Evolutionary conservation across 1,140 invertebrate species (phyloP), one percentile per base, ranked within the genome.

Genomic region (Lysiphlebus fabarum): DNA sequence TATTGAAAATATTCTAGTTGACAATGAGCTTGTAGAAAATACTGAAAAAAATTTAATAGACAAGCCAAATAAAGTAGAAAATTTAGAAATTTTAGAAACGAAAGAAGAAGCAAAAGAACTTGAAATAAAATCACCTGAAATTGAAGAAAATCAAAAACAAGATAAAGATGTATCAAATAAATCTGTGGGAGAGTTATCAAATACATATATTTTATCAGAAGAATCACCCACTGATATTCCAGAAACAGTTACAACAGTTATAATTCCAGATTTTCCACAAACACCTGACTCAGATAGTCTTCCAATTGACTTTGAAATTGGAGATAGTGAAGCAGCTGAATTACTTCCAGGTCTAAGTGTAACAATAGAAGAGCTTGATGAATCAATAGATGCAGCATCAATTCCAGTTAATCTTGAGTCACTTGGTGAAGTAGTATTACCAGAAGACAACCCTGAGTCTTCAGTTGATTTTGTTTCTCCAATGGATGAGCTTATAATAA

Each of bases 181-280:
- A n/a, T n/a, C n/a, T 41, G 10, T 53, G 41, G 49, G 43, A 51
- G 38, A 2, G 3, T 37, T 48, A 34, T 47, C 65, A 4, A 63
- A 65, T 42, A 71, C 71, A 0, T 78, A 76, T n/a, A 60, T 79
- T 8, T 66, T 79, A 10, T 73, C 73, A 0, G 77, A 79, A 66
- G 76, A 74, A 47, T 78, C 76, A 6, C 75, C 77, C 0, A 70
- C 69, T 48, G 74, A 78, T 7, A 79, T 79, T 43, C 77, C 77
- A 7, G 75, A 79, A 51, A 66, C 65, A 0, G 70, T 79, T 0
- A 78, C 73, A 5, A 79, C 76, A 0, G 75, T 79, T 0, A 72
- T 79, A 47, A 75, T 79, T 36, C 74, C 77, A 0, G 71, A 75
- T 1, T 68, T 44, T 9, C 8, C 14, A 2, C 3, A 59, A 3